A percentile compares a stretch with the other conserved stretches of the same genome.
phyloP scores from a whole-genome alignment of 1,140 invertebrate species.

The Diachasma alloeum region DNA sequence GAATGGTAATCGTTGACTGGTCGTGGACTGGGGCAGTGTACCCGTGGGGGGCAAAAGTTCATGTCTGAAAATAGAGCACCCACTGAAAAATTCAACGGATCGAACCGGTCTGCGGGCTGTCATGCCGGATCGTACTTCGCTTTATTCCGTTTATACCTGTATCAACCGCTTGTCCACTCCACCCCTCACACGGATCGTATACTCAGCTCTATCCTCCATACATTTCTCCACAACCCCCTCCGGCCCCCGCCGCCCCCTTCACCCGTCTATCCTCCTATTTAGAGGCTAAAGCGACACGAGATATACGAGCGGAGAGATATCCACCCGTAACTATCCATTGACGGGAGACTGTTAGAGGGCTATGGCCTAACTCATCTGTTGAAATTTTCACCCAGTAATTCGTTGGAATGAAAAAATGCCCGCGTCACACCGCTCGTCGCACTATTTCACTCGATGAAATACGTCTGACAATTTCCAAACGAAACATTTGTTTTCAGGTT shows the following conservation, averaged over 20 bases:
- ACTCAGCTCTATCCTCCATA: not conserved
- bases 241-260: too few species aligned
- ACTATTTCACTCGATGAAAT: not conserved
- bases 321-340: not conserved
- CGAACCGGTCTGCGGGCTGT: constrained; percentile 13
- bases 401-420: not conserved
- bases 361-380: not conserved
- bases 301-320: not conserved
- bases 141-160: constrained; percentile 8
- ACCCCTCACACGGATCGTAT: not conserved
- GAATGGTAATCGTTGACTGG: not conserved
- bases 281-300: not conserved
- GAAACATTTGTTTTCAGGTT: not conserved
- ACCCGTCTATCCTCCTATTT: not conserved
- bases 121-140: not conserved
- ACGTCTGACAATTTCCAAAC: not conserved
- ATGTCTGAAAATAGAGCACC: constrained; percentile 17
- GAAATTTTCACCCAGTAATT: not conserved
- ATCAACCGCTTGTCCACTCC: not conserved
- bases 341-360: not conserved
- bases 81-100: constrained; percentile 24
- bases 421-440: not conserved
- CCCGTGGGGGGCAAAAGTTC: constrained; percentile 16
- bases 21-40: not conserved
- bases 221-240: not conserved